Base-by-base conservation (phyloP, 2,888 invertebrate genomes). In the Pyrrhia umbra region DNA sequence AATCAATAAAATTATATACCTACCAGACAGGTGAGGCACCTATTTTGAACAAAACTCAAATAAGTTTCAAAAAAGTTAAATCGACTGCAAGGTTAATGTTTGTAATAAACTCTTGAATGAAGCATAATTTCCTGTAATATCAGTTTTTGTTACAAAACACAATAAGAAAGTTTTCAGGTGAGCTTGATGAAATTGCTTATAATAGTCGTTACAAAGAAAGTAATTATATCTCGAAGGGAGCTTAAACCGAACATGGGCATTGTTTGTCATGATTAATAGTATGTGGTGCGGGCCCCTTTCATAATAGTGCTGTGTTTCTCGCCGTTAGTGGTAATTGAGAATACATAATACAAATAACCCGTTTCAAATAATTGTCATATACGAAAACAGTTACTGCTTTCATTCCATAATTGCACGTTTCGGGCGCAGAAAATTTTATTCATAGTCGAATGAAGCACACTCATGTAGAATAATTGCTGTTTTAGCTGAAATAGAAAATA, bases 211-310 rank as follows among this genome's bases (percentile, higher is more conserved):
- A 75, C 73, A 80, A 82, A 79, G 81, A 80, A 82, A 82, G 74
- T 82, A 84, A 84, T 85, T 84, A 84, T 79, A 81, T 79, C 79
- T 75, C 69, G 68, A 83, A 81, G 47, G 77, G 57, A 84, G 81
- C 79, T 83, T 80, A 81, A 85, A 84, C 77, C 81, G 77, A 83
- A 81, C 79, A 78, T 57, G 42, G 62, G 65, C 69, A 81, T 86
- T 86, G 84, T 86, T 76, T 54, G 64, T 39, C 57, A 76, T 85
- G 85, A 87, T 87, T 87, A 86, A 87, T 85, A 79, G 83, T 75
- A 64, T 68, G 72, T 57, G 64, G 62, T 69, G 62, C 60, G 74
- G 74, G 75, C 75, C 79, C 80, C 78, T 80, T 84, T 80, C 75
- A 78, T 78, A 75, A 77, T 73, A 79, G 60, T 76, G 68, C 70